Evolutionary conservation across 2,797 vertebrate genomes (phyloP), one percentile per base, ranked within the genome.

Genomic region (Mus minutoides): DNA sequence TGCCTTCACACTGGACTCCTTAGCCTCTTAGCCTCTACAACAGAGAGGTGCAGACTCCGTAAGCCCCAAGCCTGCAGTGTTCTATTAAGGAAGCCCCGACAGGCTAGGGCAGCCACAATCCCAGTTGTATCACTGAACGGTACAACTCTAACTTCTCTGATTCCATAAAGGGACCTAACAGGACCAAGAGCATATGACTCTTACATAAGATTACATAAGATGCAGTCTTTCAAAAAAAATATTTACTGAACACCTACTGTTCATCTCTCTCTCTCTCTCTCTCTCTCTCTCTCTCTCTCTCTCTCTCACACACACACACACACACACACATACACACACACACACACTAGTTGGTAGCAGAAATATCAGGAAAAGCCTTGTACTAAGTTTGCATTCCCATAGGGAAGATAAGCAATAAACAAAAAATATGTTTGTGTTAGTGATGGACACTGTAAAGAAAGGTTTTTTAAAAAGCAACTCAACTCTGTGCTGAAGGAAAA

Each of bases 121-220:
- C 82, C 60, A 86, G 4, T 54, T 93, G 22, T 95, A 62, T 34
- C 80, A 83, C n/a, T 92, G 80, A 78, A 22, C 78, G 37, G 7
- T 46, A 88, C 14, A 94, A 85, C 9, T 56, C 43, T 91, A 94
- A 94, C 14, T 40, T 94, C 10, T 37, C 40, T 83, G 43, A 92
- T 73, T 94, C 52, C 62, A 92, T 43, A 94, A 87, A 93, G 83
- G 26, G 4, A 95, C 19, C 89, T 78, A 95, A 75, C 34, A 73
- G 37, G 34, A 90, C 37, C 71, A 88, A 94, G 26, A 34, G 52
- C 75, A 52, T 16, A 87, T 34, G 10, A 92, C 79, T 92, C 84
- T 91, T 92, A 87, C 82, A 58, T 46, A 85, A 92, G 62, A 88
- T 91, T 94, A 92, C 64, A 83, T 54, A 88, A 92, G 62, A 77